Percentiles rank a stretch among this genome's conserved stretches.
Conservation (phyloP, 2,113 vertebrate genomes). For the Myanophis thanlyinensis region DNA sequence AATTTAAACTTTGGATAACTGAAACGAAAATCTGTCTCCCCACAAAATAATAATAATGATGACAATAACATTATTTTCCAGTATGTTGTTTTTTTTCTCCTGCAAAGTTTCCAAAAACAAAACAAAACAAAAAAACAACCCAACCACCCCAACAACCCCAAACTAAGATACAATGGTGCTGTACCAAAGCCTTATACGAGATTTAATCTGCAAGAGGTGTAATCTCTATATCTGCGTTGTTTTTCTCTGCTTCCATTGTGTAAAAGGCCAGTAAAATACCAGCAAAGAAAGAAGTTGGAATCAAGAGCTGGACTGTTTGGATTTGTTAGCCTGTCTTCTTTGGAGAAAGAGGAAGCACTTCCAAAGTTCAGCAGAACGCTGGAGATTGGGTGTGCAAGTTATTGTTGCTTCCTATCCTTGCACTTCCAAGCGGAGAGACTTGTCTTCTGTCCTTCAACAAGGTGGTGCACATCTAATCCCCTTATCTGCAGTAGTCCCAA, state of each 20-base stretch:
- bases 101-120: constrained; percentile 70
- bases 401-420: not conserved
- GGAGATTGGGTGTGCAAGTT: not conserved
- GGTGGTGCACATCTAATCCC: not conserved
- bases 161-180: constrained; percentile 76
- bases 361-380: not conserved
- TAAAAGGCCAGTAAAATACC: constrained; percentile 67
- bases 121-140: not conserved
- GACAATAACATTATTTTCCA: constrained; percentile 79
- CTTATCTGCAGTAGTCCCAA: too few species aligned
- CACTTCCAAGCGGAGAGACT: not conserved
- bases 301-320: not conserved
- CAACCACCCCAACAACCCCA: too few species aligned
- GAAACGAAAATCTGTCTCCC: constrained; percentile 51
- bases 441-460: not conserved
- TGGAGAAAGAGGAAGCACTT: not conserved
- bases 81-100: constrained; percentile 69
- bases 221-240: constrained; percentile 66
- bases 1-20: constrained; percentile 77
- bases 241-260: constrained; percentile 60
- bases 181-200: constrained; percentile 81
- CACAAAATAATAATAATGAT: too few species aligned
- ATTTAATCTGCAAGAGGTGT: constrained; percentile 66
- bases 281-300: constrained; percentile 53
- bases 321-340: not conserved